Base-by-base conservation (phyloP, 2,888 invertebrate species). In the Ochropleura leucogaster region DNA sequence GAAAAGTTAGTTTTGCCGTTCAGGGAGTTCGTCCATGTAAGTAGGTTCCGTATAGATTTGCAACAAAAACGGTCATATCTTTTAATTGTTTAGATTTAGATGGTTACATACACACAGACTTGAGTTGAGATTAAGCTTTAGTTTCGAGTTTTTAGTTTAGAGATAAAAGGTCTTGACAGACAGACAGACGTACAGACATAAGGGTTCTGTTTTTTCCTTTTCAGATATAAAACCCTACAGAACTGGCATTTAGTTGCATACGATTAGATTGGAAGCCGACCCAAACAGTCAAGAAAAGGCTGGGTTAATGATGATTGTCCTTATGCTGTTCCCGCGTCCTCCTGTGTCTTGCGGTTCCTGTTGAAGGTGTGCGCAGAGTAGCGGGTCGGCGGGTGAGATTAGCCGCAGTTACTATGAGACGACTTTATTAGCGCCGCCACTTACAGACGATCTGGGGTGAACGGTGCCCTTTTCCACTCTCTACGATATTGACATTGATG, bases 381-480 rank as follows among this genome's bases (percentile, higher is more conserved):
- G 90, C 89, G 88, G 83, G 86, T 83, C 77, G 87, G 85, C 84
- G 87, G 68, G 88, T 80, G 87, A 89, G 94, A 92, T 92, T 92
- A 93, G 91, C 92, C 91, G 89, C 90, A 92, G 90, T 90, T 91
- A 91, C 90, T 91, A 88, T 86, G 91, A 91, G 91, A 91, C 89
- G 92, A 90, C 92, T 94, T 93, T 94, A 95, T 94, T 94, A 93
- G 92, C 90, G 89, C 86, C 85, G 87, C 88, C 90, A 86, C 87
- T 85, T 86, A 89, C 89, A 86, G 84, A 68, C 88, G 86, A 89
- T 89, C 89, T 84, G 82, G 86, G 79, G 81, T 82, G 83, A 84
- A 80, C 74, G 67, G 57, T 49, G 80, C 70, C 83, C 72, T 84
- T 89, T 71, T 87, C 89, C 92, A 90, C n/a, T 89, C 69, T 6